These are phyloP conservation scores for Xenopus tropicalis DNA, from an alignment of 2,113 vertebrate species.

Conservation along the genomic window DNA sequence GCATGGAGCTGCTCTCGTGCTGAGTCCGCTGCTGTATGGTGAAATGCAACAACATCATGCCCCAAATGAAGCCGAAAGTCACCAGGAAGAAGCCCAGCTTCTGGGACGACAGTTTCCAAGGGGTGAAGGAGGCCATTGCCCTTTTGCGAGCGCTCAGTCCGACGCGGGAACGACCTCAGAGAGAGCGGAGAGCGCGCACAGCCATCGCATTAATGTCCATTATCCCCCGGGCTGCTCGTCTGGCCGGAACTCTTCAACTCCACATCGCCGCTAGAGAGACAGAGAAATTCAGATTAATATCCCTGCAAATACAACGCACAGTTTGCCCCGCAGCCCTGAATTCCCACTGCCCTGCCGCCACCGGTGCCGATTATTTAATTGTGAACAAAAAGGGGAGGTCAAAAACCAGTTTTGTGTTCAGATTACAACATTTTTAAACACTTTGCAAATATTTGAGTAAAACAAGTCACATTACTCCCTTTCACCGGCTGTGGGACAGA, in stretches of 20 bases:
- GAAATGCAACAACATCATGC: conserved; percentile 98
- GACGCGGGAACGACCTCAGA: conserved; percentile 50
- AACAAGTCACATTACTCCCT: too few relatives aligned
- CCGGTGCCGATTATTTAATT: too few relatives aligned
- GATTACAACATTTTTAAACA: too few relatives aligned
- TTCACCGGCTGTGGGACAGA: too few relatives aligned
- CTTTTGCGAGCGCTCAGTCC: conserved; percentile 47
- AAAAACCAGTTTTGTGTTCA: too few relatives aligned
- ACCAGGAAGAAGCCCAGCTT: conserved; percentile 97
- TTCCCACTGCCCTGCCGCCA: too few relatives aligned
- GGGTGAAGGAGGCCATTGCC: conserved; percentile 82
- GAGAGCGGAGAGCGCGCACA: conserved; percentile 42
- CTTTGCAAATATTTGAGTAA: too few relatives aligned
- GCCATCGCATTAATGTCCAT: conserved; percentile 62
- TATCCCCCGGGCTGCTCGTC: conserved; percentile 52
- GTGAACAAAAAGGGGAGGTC: too few relatives aligned
- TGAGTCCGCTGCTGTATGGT: conserved; percentile 95
- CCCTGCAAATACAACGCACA: background rate
- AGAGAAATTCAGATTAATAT: conserved; percentile 4
- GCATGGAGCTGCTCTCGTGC: conserved; percentile 88
- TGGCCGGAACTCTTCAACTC: conserved; percentile 54
- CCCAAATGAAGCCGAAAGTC: conserved; percentile 98
- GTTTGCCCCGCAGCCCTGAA: too few relatives aligned
- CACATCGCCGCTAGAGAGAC: conserved; percentile 60
- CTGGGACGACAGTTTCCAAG: conserved; percentile 96